These are phyloP conservation scores for Brachionus koreanus DNA, from an alignment of 1,140 invertebrate genomes.

Conservation along the genomic window DNA sequence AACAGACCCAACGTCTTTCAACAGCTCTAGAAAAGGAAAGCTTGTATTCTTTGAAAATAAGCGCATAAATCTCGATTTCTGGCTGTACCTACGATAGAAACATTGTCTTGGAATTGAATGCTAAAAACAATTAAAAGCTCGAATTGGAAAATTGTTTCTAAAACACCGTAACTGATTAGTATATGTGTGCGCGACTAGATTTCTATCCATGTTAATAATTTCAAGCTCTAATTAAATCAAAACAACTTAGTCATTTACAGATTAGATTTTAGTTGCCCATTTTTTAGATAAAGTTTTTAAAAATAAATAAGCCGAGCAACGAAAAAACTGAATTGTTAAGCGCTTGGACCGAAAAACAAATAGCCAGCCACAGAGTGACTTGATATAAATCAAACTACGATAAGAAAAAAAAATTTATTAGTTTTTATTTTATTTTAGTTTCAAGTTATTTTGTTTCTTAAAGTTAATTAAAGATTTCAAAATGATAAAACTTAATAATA, in stretches of 20 bases:
- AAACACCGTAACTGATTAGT: conserved; percentile 4
- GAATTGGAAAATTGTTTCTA: conserved; percentile 2
- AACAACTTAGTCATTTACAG: conserved; percentile 18
- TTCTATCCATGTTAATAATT: conserved; percentile 15
- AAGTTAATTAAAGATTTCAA: conserved; percentile 39
- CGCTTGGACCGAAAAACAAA: background rate
- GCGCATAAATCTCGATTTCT: background rate
- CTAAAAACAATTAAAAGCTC: background rate
- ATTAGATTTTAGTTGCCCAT: conserved; percentile 33
- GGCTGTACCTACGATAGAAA: background rate
- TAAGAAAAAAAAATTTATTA: conserved; percentile 24
- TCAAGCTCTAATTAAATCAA: conserved; percentile 35
- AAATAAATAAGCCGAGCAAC: conserved; percentile 33
- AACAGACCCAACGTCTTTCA: no score
- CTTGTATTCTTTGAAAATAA: background rate
- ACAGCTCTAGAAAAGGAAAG: no score
- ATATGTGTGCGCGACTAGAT: background rate
- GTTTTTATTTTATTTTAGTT: conserved; percentile 18
- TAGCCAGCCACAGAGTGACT: conserved; percentile 19
- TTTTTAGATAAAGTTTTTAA: conserved; percentile 29
- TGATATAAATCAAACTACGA: conserved; percentile 38
- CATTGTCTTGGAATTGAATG: background rate
- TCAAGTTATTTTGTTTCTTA: conserved; percentile 20
- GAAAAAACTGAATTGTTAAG: background rate
- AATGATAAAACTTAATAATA: conserved; percentile 23